A percentile compares a stretch with the other conserved stretches of the same genome.
phyloP scores from a whole-genome alignment of 2,113 vertebrate genomes.

The Macroglossus sobrinus region DNA sequence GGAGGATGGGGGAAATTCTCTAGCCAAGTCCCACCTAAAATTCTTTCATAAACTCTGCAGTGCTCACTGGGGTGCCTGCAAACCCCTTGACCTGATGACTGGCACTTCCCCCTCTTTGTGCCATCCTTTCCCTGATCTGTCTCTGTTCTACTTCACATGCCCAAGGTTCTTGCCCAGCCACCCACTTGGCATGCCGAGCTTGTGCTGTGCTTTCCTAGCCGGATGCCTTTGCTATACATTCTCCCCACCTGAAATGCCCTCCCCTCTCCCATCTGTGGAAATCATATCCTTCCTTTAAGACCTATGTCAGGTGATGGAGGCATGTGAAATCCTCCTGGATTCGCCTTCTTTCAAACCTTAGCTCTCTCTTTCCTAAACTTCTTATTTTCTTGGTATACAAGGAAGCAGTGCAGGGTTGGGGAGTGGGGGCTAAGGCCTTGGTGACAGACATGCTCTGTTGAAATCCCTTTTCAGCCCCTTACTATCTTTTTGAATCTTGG shows the following conservation, averaged over 20 bases:
- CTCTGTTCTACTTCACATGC: rapidly evolving
- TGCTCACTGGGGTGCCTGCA: rapidly evolving
- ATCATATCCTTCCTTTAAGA: neutral
- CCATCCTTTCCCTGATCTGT: neutral
- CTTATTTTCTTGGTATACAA: neutral
- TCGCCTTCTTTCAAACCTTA: neutral
- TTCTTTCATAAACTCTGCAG: neutral
- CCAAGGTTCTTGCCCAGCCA: neutral
- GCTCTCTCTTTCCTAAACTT: neutral
- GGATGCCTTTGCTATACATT: rapidly evolving
- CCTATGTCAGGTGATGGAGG: neutral
- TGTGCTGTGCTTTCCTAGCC: rapidly evolving
- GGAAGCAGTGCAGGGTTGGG: neutral
- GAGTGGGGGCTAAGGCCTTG: neutral
- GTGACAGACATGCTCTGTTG: neutral
- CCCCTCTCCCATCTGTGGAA: too few relatives aligned
- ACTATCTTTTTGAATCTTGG: neutral
- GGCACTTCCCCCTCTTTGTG: rapidly evolving
- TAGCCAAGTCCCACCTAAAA: neutral
- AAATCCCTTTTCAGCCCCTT: neutral
- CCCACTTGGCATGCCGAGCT: rapidly evolving
- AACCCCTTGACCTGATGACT: rapidly evolving
- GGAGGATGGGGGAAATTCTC: neutral
- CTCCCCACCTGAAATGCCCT: neutral
- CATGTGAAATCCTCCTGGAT: neutral